phyloP scores from a whole-genome alignment of 2,113 vertebrate species.

The Zingel zingel region DNA sequence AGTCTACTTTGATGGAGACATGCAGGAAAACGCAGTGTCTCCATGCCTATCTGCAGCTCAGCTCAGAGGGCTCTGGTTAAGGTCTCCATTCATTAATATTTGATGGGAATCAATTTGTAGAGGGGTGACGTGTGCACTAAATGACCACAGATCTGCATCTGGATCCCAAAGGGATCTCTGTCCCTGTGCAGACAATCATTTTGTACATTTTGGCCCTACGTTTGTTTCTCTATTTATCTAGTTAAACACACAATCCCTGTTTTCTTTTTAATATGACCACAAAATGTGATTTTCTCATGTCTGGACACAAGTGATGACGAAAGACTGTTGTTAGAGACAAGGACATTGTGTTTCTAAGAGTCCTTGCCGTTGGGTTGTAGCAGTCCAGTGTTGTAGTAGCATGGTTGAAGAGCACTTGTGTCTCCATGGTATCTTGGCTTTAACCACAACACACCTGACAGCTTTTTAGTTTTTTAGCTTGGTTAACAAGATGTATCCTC shows the following conservation, averaged over 20 bases:
- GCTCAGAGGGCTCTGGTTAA: conserved; percentile 35
- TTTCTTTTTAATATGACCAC: background rate
- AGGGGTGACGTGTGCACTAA: conserved; percentile 40
- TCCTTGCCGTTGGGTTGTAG: conserved; percentile 9
- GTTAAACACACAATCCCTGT: background rate
- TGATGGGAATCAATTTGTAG: conserved; percentile 69
- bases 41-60: conserved; percentile 22
- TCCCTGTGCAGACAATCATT: background rate
- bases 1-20: background rate
- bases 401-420: conserved; percentile 18
- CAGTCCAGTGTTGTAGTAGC: conserved; percentile 18
- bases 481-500: background rate
- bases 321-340: background rate
- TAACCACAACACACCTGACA: conserved; percentile 12
- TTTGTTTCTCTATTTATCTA: conserved; percentile 14
- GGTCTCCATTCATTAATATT: conserved; percentile 72
- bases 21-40: conserved; percentile 14
- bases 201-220: background rate
- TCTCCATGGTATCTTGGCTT: conserved; percentile 15
- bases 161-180: conserved; percentile 21
- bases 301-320: conserved; percentile 17
- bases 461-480: background rate
- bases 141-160: conserved; percentile 39
- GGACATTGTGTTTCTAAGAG: conserved; percentile 22
- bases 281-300: background rate